A percentile compares a stretch with the other conserved stretches of the same genome.
phyloP scores from a whole-genome alignment of 2,888 invertebrate genomes.

The Xylota sylvarum region DNA sequence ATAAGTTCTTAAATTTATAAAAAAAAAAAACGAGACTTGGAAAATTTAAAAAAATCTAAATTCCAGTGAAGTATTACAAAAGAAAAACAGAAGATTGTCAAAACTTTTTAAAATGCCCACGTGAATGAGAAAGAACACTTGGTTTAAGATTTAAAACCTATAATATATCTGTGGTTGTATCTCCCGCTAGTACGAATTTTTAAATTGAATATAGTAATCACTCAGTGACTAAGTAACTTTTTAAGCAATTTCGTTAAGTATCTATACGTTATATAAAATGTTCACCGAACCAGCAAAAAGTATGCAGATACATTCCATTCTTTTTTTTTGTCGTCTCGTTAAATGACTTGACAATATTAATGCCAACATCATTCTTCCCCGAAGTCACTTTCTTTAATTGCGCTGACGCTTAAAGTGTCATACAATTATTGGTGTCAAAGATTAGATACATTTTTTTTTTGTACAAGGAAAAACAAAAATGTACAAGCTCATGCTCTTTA shows the following conservation, averaged over 20 bases:
- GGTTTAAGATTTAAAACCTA: no score
- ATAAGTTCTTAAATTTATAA: no score
- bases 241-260: not conserved
- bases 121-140: no score
- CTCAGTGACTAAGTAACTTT: not conserved
- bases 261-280: not conserved
- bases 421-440: not conserved
- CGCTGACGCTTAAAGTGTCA: constrained; percentile 1
- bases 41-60: no score
- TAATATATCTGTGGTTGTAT: no score
- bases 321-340: not conserved
- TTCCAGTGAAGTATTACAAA: no score
- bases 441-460: not conserved
- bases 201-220: not conserved
- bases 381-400: constrained; percentile 3
- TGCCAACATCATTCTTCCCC: constrained; percentile 8
- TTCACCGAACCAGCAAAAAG: not conserved
- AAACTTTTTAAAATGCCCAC: no score
- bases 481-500: constrained; percentile 12
- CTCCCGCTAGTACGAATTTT: not conserved
- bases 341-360: constrained; percentile 53
- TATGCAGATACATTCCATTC: no score
- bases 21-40: no score
- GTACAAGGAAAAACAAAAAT: constrained; percentile 8
- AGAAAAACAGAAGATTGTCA: no score